Evolutionary conservation across 2,888 invertebrate species (phyloP).

Genomic region (Drosophila monieri): DNA sequence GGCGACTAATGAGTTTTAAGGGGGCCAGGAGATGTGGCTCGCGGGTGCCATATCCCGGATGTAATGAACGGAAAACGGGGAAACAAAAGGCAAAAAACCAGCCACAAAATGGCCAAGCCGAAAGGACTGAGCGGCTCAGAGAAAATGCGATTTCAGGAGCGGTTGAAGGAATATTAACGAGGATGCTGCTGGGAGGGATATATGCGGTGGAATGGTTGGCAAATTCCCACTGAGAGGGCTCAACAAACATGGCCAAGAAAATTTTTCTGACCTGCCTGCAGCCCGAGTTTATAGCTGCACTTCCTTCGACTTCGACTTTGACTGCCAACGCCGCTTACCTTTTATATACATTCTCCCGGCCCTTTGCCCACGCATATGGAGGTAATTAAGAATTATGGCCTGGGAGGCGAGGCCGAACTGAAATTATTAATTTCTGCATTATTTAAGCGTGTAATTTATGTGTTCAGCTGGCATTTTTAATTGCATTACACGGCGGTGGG

Average conservation of each 20-base stretch:
- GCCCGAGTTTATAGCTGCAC: slow-evolving; percentile 17
- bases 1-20: slow-evolving; percentile 40
- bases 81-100: slow-evolving; percentile 35
- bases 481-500: slow-evolving; percentile 70
- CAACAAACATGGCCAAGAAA: slow-evolving; percentile 14
- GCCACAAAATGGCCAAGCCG: slow-evolving; percentile 27
- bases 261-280: slow-evolving; percentile 18
- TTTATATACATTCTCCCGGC: background rate
- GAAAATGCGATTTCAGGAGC: slow-evolving; percentile 2
- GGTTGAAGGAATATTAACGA: slow-evolving; percentile 30
- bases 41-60: slow-evolving; percentile 25
- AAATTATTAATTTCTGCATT: slow-evolving; percentile 78
- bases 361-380: slow-evolving; percentile 44
- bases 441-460: slow-evolving; percentile 76
- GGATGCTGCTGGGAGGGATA: background rate
- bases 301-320: background rate
- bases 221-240: slow-evolving; percentile 10
- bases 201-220: background rate
- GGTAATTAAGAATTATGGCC: slow-evolving; percentile 71
- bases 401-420: slow-evolving; percentile 44
- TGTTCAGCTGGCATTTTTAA: slow-evolving; percentile 74
- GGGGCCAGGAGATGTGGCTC: slow-evolving; percentile 27
- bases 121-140: slow-evolving; percentile 6
- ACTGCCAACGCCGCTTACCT: background rate
- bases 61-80: slow-evolving; percentile 27